These are phyloP conservation scores for Columba janthina DNA, from an alignment of 2,113 vertebrate species.

Conservation along the genomic window DNA sequence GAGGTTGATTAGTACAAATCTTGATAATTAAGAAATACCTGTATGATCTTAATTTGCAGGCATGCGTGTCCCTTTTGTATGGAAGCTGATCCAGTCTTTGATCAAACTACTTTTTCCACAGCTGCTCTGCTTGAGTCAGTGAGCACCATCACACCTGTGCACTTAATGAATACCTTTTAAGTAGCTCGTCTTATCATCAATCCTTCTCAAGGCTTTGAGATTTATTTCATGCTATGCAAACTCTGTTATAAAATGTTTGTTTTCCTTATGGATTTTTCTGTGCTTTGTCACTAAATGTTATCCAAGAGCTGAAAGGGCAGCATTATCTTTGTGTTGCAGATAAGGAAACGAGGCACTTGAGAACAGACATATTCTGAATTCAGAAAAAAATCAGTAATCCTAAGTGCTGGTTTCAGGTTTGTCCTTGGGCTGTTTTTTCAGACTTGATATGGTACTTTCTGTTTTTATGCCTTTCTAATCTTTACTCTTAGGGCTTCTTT, in stretches of 20 bases:
- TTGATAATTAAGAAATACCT: neutral
- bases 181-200: neutral
- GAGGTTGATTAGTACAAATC: neutral
- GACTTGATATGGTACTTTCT: neutral
- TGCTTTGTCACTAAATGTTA: neutral
- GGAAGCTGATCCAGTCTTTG: neutral
- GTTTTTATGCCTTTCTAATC: neutral
- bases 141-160: neutral
- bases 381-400: neutral
- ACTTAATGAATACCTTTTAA: neutral
- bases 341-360: constrained; percentile 9
- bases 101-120: neutral
- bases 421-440: neutral
- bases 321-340: neutral
- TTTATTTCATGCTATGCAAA: neutral
- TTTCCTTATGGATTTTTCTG: neutral
- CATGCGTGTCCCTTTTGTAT: neutral
- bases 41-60: neutral
- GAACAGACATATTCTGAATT: neutral
- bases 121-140: neutral
- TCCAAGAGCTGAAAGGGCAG: neutral
- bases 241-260: neutral
- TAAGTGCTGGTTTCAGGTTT: neutral
- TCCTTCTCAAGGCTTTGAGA: neutral
- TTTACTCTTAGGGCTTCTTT: neutral